A percentile compares a stretch with the other conserved stretches of the same genome.
These are phyloP conservation scores for Strigops habroptila DNA, from an alignment of 2,113 vertebrate genomes.

Conservation along the genomic window DNA sequence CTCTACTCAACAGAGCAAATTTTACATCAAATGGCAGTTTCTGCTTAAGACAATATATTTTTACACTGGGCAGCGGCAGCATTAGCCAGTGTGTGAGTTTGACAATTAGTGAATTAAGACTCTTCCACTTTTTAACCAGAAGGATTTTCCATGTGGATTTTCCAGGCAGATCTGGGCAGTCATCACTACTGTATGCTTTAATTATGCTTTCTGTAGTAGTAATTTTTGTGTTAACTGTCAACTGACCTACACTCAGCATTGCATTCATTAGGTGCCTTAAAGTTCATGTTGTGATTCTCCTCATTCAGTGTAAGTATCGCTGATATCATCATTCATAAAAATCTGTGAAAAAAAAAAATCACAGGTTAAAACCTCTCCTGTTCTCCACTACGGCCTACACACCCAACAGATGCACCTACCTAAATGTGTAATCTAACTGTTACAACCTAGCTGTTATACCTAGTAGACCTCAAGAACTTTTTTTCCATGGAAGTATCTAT, in stretches of 20 bases:
- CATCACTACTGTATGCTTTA: neutral
- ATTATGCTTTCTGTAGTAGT: neutral
- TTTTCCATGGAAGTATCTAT: neutral
- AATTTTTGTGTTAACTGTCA: neutral
- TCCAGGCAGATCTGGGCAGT: neutral
- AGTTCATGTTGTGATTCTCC: neutral
- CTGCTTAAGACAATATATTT: neutral
- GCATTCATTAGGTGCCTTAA: neutral
- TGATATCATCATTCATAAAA: neutral
- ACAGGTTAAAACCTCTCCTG: neutral
- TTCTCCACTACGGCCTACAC: neutral
- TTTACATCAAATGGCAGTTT: neutral
- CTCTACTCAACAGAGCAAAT: neutral
- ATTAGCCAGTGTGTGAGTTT: neutral
- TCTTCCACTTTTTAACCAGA: neutral
- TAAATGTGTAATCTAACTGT: neutral
- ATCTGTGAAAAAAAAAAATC: neutral
- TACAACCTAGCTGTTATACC: neutral
- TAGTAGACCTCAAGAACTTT: neutral
- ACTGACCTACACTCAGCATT: neutral
- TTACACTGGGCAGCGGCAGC: neutral
- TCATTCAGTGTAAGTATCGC: neutral
- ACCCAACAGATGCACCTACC: neutral
- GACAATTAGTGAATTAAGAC: neutral
- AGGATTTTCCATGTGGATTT: neutral